A percentile compares a stretch with the other conserved stretches of the same genome.
Evolutionary conservation across 37 sponge, comb jelly and placozoan species (phyloP).

Genomic region (Ianthella basta): DNA sequence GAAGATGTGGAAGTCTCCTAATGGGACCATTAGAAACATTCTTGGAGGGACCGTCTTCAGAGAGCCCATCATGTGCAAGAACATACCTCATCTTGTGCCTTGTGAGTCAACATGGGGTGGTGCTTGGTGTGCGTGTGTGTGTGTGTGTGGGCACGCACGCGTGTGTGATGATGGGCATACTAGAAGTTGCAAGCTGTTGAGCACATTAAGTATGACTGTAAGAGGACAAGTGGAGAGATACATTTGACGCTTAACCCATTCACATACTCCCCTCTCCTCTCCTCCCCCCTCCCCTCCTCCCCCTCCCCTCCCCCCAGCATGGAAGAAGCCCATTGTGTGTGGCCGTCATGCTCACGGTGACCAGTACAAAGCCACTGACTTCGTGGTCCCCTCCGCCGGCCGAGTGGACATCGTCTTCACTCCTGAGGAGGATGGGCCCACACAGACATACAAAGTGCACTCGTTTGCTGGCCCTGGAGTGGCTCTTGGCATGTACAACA

Average conservation of each 20-base stretch:
- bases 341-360: conserved; percentile 96
- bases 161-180: not conserved
- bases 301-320: conserved; percentile 43
- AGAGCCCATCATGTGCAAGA: conserved; percentile 94
- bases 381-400: conserved; percentile 91
- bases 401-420: conserved; percentile 85
- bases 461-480: conserved; percentile 84
- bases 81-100: conserved; percentile 92
- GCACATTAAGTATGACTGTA: not conserved
- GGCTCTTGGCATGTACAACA: conserved; percentile 96
- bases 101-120: too few relatives aligned
- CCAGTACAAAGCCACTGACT: conserved; percentile 96
- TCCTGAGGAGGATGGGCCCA: conserved; percentile 69
- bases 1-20: conserved; percentile 98
- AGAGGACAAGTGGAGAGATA: not conserved
- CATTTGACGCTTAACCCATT: not conserved
- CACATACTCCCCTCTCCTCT: not conserved
- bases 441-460: conserved; percentile 60
- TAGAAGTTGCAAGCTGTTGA: not conserved
- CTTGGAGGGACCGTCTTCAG: conserved; percentile 96
- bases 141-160: not conserved
- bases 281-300: not conserved
- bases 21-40: conserved; percentile 97
- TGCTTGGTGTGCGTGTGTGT: not conserved
- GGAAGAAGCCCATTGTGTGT: conserved; percentile 94